Evolutionary conservation across 2,797 vertebrate species (phyloP), one percentile per base, ranked within the genome.

Genomic region (Steatocranus sp.): DNA sequence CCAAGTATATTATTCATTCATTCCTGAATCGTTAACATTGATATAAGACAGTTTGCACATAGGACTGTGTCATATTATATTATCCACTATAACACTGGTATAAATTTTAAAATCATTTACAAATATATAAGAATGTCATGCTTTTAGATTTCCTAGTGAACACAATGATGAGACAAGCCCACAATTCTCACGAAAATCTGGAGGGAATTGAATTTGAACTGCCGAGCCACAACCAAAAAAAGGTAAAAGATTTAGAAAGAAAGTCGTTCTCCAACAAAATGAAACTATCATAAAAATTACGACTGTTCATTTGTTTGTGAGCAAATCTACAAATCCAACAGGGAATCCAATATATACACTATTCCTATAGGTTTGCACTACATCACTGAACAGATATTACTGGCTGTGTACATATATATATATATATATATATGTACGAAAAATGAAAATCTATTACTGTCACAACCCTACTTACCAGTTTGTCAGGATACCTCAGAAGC

Each of bases 401-500:
- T 63, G 11, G 7, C 1, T 20, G 11, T 34, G 56, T 34, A 12
- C n/a, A 11, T 58, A 58, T 34, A 58, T 58, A 12, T 34, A 11
- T 58, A 58, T 34, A 58, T 58, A 12, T 34, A 11, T 58, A 58
- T 34, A 58, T 58, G 17, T 32, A 32, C 0, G 1, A 34, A 58
- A 58, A 34, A 34, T 58, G 2, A 68, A 68, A 43, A 17, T 68
- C 14, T 68, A 68, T 25, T 25, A 25, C 15, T 15, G 8, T 68
- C 20, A 68, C 38, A 68, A 43, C 20, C 66, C 66, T 46, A n/a
- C 97, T 96, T 90, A 99, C 98, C 96, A 98, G 86, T 61, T 87
- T 97, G 92, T 99, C 99, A 68, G 97, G 98, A 81, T 99, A 99
- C 78, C 96, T 96, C 63, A 99, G 95, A 23, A 99, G 82, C 73